Conservation (phyloP, 2,888 invertebrate species). For the Noctuana brunneofusca region DNA sequence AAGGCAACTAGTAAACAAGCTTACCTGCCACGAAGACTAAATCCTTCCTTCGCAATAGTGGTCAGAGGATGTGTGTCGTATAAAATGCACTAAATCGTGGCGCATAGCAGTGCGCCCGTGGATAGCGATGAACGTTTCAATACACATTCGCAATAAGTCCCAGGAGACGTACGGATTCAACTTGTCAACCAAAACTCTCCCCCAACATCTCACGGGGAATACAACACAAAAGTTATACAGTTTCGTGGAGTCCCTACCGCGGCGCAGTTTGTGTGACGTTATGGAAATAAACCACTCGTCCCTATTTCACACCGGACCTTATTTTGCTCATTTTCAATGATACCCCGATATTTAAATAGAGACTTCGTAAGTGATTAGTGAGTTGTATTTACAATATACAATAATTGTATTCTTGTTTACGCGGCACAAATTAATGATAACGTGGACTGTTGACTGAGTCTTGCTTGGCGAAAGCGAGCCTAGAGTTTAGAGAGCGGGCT, state of each 20-base stretch:
- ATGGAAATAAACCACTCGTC: constrained; percentile 39
- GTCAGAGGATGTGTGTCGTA: constrained; percentile 90
- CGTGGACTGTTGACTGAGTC: constrained; percentile 50
- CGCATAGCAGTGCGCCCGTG: constrained; percentile 89
- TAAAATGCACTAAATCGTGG: constrained; percentile 88
- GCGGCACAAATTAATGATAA: constrained; percentile 52
- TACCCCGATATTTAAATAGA: constrained; percentile 39
- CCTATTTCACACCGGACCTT: constrained; percentile 77
- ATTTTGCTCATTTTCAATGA: constrained; percentile 75
- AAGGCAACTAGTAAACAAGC: constrained; percentile 34
- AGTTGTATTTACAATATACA: constrained; percentile 42
- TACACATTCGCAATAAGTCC: constrained; percentile 82
- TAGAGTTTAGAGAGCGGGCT: constrained; percentile 56
- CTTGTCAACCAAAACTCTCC: constrained; percentile 70
- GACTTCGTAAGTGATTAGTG: constrained; percentile 37
- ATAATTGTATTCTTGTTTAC: constrained; percentile 49
- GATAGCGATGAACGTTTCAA: constrained; percentile 81
- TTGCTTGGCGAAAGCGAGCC: constrained; percentile 66
- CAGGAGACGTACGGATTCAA: constrained; percentile 65
- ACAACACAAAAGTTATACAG: constrained; percentile 68
- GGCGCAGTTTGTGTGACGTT: constrained; percentile 45
- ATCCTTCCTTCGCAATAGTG: constrained; percentile 88
- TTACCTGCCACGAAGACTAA: constrained; percentile 69
- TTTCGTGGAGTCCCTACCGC: constrained; percentile 52
- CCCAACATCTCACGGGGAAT: constrained; percentile 75